Percentiles rank a stretch among this genome's conserved stretches.
These are phyloP conservation scores for Xanthorhoe designata DNA, from an alignment of 2,888 invertebrate species.

Conservation along the genomic window DNA sequence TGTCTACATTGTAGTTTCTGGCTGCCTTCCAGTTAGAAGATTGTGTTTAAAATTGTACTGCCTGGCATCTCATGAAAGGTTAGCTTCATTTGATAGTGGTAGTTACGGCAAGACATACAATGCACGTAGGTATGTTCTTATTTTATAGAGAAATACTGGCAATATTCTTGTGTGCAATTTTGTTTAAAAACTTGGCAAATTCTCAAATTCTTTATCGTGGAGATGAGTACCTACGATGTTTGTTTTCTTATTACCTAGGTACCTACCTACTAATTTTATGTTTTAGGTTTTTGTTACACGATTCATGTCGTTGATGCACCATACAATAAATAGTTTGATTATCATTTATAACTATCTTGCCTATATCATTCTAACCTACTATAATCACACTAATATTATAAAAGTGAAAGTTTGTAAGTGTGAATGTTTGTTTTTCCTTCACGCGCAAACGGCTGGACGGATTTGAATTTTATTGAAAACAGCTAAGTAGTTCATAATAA, in stretches of 20 bases:
- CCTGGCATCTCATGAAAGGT: slow-evolving; percentile 63
- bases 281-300: neutral
- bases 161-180: slow-evolving; percentile 33
- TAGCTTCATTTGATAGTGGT: slow-evolving; percentile 48
- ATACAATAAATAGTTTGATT: too few relatives aligned
- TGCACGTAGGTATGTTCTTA: slow-evolving; percentile 30
- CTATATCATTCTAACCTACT: too few relatives aligned
- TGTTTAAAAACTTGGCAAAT: slow-evolving; percentile 29
- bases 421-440: too few relatives aligned
- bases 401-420: too few relatives aligned
- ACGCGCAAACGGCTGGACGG: too few relatives aligned
- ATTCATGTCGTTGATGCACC: too few relatives aligned
- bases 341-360: too few relatives aligned
- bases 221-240: slow-evolving; percentile 43
- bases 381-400: too few relatives aligned
- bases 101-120: slow-evolving; percentile 44
- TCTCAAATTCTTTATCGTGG: slow-evolving; percentile 33
- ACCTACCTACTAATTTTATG: too few relatives aligned
- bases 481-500: too few relatives aligned
- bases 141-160: slow-evolving; percentile 24
- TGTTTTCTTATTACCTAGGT: neutral
- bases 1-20: slow-evolving; percentile 75
- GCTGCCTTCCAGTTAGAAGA: slow-evolving; percentile 75
- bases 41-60: slow-evolving; percentile 73
- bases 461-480: too few relatives aligned